These are phyloP conservation scores for Chlamydotis undulata DNA, from an alignment of 2,113 vertebrate genomes.

Conservation along the genomic window DNA sequence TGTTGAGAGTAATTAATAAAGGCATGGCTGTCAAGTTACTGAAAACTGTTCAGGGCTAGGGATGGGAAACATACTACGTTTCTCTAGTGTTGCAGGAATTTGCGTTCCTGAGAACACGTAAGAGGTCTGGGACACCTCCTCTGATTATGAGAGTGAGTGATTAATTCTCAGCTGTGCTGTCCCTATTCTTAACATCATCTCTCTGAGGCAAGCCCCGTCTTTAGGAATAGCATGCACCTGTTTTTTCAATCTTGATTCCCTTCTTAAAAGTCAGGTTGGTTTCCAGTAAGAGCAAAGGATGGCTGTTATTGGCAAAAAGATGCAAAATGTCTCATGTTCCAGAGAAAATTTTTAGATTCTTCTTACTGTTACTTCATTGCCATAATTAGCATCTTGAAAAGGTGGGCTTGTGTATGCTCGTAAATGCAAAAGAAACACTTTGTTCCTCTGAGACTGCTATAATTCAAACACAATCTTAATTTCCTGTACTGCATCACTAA, in stretches of 20 bases:
- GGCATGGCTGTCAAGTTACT: neutral
- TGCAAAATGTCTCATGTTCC: neutral
- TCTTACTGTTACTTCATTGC: neutral
- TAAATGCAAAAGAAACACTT: neutral
- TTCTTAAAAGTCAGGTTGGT: neutral
- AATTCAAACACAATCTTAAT: neutral
- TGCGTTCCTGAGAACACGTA: neutral
- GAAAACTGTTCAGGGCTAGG: neutral
- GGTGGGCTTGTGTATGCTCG: neutral
- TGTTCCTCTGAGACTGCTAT: neutral
- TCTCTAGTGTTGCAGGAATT: neutral
- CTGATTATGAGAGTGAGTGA: neutral
- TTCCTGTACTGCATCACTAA: neutral
- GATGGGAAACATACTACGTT: neutral
- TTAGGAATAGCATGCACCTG: neutral
- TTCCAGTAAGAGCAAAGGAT: neutral
- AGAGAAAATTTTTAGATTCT: neutral
- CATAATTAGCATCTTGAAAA: neutral
- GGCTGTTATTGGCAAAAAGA: neutral
- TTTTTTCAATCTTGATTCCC: neutral
- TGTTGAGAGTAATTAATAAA: conserved; percentile 1
- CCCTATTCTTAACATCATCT: fast-evolving
- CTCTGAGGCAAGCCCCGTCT: neutral
- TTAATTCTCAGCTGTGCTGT: neutral
- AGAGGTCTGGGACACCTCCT: neutral